Evolutionary conservation across 2,888 invertebrate genomes (phyloP).

Genomic region (Caenorhabditis virilis): DNA sequence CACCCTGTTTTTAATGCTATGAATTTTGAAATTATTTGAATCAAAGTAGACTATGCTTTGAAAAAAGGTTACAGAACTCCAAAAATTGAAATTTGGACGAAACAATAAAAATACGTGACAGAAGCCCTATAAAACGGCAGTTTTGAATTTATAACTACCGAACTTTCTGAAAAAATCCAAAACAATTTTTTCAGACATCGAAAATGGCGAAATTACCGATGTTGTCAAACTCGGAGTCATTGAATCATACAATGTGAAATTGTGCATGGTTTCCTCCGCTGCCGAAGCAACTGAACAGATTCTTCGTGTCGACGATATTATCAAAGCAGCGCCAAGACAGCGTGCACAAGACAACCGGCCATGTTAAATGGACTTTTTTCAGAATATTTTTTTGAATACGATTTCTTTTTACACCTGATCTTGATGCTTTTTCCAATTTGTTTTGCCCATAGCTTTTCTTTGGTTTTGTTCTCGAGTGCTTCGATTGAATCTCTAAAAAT

Average conservation of each 20-base stretch:
- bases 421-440: conserved; percentile 1
- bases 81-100: neutral
- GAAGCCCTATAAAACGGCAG: too few relatives aligned
- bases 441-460: conserved; percentile 22
- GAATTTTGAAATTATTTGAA: too few relatives aligned
- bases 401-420: neutral
- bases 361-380: conserved; percentile 46
- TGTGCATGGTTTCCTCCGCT: conserved; percentile 88
- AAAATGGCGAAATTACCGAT: conserved; percentile 83
- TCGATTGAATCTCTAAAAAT: conserved; percentile 39
- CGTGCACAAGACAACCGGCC: conserved; percentile 62
- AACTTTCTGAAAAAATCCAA: conserved; percentile 1
- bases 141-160: too few relatives aligned
- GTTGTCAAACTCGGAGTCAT: conserved; percentile 90
- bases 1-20: too few relatives aligned
- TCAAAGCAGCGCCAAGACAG: conserved; percentile 74
- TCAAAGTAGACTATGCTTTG: too few relatives aligned
- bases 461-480: conserved; percentile 28
- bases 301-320: conserved; percentile 93
- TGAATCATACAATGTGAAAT: conserved; percentile 94
- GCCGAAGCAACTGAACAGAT: conserved; percentile 81
- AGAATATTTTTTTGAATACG: neutral
- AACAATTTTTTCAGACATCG: conserved; percentile 78
- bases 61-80: neutral
- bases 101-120: neutral